phyloP scores from a whole-genome alignment of 1,140 invertebrate species.

The Bacillus rossius region DNA sequence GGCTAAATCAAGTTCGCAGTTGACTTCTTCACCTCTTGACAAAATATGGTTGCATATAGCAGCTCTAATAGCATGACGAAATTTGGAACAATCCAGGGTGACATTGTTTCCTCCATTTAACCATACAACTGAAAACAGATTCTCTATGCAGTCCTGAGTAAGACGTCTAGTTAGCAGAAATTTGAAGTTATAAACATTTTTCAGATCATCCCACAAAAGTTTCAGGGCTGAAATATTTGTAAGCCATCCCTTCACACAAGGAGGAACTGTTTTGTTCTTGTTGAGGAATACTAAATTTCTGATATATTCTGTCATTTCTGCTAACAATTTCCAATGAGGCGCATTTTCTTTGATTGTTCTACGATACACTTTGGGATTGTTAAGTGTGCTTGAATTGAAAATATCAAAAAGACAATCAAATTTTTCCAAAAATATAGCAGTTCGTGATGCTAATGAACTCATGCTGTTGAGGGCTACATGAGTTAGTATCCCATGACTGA shows the following conservation, averaged over 20 bases:
- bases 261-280: neutral
- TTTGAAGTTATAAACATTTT: neutral
- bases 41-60: neutral
- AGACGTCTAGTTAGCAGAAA: neutral
- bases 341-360: neutral
- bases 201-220: neutral
- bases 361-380: neutral
- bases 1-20: neutral
- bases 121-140: neutral
- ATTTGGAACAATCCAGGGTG: neutral
- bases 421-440: neutral
- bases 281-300: neutral
- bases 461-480: neutral
- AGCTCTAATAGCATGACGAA: neutral
- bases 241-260: neutral
- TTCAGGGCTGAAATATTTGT: neutral
- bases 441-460: neutral
- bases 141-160: constrained; percentile 2
- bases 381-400: neutral
- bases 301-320: neutral
- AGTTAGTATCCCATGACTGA: neutral
- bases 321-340: neutral
- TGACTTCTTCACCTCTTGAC: neutral
- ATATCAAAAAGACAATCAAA: neutral
- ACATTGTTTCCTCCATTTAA: constrained; percentile 1